Percentiles rank a stretch among this genome's conserved stretches.
Conservation (phyloP, 1,140 invertebrate species). For the Thereuonema tuberculata region DNA sequence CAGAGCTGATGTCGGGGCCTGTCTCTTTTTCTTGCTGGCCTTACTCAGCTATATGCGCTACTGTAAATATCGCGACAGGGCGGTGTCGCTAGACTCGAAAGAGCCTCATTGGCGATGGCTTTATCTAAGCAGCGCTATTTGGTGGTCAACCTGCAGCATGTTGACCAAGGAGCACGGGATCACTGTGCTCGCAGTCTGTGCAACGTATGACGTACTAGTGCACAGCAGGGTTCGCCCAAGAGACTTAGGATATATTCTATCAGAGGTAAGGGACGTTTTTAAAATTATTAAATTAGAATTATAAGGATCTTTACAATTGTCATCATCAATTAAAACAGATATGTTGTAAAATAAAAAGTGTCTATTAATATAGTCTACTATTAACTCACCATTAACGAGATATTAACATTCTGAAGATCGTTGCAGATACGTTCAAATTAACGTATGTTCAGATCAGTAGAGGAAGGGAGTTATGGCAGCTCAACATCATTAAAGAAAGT, state of each 20-base stretch:
- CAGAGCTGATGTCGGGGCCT: slow-evolving; percentile 38
- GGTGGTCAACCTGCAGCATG: slow-evolving; percentile 40
- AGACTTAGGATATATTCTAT: not conserved
- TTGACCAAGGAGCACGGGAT: slow-evolving; percentile 85
- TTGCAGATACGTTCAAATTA: too few species aligned
- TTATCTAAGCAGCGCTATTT: slow-evolving; percentile 9
- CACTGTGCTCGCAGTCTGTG: slow-evolving; percentile 75
- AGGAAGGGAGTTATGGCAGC: too few species aligned
- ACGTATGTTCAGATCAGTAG: too few species aligned
- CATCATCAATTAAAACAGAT: too few species aligned
- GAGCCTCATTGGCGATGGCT: slow-evolving; percentile 12
- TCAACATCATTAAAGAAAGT: too few species aligned
- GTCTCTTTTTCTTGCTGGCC: slow-evolving; percentile 35
- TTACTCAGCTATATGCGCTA: slow-evolving; percentile 42
- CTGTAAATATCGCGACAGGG: slow-evolving; percentile 15
- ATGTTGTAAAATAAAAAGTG: too few species aligned
- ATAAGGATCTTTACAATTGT: too few species aligned
- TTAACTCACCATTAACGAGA: too few species aligned
- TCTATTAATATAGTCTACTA: too few species aligned
- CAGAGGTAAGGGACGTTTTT: not conserved
- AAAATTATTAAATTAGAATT: too few species aligned
- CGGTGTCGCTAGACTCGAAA: not conserved
- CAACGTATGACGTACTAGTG: slow-evolving; percentile 54
- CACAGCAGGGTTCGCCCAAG: not conserved
- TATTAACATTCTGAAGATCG: too few species aligned